Base-by-base conservation (phyloP, 2,888 invertebrate species). In the Patella ulyssiponensis region DNA sequence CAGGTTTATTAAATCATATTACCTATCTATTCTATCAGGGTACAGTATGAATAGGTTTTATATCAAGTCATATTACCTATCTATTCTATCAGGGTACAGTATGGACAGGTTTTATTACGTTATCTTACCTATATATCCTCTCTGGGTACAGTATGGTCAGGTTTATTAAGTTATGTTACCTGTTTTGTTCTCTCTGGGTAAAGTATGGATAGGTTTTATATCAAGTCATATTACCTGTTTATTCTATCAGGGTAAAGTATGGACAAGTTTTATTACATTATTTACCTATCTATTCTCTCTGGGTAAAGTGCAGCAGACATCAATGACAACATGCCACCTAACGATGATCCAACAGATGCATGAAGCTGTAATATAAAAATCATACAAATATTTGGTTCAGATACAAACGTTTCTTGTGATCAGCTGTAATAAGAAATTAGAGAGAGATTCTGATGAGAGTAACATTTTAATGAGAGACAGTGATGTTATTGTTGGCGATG, bases 261-360 rank as follows among this genome's bases (percentile, higher is more conserved):
- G 2, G 33, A 44, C 3, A 44, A 1, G 44, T 44, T 44, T 44
- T 44, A 44, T 44, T 44, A n/a, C 9, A 3, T 51, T 4, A 12
- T 52, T 80, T 76, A 90, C 90, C 89, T 88, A 44, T 84, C 86
- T 12, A 91, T 88, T 74, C 91, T 83, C 0, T 91, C 89, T 11
- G 91, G 91, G 75, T 82, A 85, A 14, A 88, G 76, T 7, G 87
- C 89, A 12, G 89, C 84, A 7, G 88, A 80, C 77, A 83, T 84
- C 69, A 91, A 74, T 2, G 90, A 90, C 15, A 87, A 83, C 91
- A 91, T 91, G 14, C 91, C 91, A 53, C 91, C 92, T 1, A 92
- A 86, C 0, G 91, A 91, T 1, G 91, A 90, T 3, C 92, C 92
- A 44, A 92, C 90, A 78, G 88, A 81, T 12, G 86, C 89, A 81